phyloP scores from a whole-genome alignment of 2,797 vertebrate genomes.

The Podarcis lilfordi region DNA sequence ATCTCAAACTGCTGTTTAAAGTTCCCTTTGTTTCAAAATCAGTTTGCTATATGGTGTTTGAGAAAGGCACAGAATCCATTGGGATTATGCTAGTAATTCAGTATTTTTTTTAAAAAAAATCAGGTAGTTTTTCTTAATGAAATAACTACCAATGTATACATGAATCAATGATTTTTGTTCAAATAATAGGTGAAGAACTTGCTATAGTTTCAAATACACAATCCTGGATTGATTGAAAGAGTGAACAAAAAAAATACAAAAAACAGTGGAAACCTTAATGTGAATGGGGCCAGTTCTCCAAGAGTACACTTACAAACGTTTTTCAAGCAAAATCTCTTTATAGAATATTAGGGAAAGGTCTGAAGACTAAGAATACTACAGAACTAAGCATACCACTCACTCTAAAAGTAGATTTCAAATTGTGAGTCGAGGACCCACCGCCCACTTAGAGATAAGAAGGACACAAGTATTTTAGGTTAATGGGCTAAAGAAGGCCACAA shows the following conservation, averaged over 20 bases:
- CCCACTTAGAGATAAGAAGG: no score
- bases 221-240: neutral
- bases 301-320: neutral
- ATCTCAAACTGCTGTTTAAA: neutral
- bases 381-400: neutral
- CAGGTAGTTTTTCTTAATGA: neutral
- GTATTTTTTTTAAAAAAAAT: neutral
- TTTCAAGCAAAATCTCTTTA: neutral
- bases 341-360: neutral
- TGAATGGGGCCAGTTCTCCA: neutral
- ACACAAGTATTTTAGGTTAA: no score
- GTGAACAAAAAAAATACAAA: no score
- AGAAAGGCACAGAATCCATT: neutral
- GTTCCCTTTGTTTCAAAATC: neutral
- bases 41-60: neutral
- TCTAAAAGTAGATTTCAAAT: neutral
- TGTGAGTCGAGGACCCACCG: no score
- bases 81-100: neutral
- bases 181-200: constrained; percentile 28
- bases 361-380: neutral
- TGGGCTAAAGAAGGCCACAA: no score
- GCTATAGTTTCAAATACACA: constrained; percentile 2
- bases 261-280: neutral
- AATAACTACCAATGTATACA: constrained; percentile 40
- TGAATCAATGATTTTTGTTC: constrained; percentile 15